A percentile compares a stretch with the other conserved stretches of the same genome.
Conservation (phyloP, 2,888 invertebrate species). For the Mechanitis mazaeus region DNA sequence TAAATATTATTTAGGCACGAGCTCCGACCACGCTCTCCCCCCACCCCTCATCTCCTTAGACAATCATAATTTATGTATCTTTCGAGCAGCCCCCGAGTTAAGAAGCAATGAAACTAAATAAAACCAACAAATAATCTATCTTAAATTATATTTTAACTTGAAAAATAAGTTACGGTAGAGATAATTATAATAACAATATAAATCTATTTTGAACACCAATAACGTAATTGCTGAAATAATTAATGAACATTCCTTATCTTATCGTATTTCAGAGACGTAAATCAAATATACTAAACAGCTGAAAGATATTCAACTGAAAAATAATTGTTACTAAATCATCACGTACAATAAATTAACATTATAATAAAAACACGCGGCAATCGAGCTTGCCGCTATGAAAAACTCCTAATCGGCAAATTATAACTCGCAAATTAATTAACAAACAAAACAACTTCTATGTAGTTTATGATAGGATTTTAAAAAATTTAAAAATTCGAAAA, state of each 20-base stretch:
- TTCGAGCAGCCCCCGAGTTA: conserved; percentile 37
- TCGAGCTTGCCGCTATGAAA: no score
- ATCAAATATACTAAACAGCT: conserved; percentile 39
- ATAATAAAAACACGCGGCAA: no score
- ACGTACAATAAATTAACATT: background rate
- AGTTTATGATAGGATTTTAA: no score
- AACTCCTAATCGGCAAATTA: no score
- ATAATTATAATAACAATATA: no score
- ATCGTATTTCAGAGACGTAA: conserved; percentile 40
- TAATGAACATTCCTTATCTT: conserved; percentile 35
- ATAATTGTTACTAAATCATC: background rate
- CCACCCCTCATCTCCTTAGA: conserved; percentile 64
- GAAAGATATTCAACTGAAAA: conserved; percentile 2
- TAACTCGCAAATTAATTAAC: no score
- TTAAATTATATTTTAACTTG: no score
- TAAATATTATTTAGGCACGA: conserved; percentile 71
- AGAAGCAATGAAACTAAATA: conserved; percentile 12
- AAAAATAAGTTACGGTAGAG: no score
- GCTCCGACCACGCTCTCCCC: conserved; percentile 62
- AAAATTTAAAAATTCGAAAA: no score
- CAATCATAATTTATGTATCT: conserved; percentile 66
- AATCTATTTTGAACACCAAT: background rate
- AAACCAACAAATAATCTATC: conserved; percentile 14
- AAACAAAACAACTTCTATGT: no score
- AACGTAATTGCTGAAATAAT: conserved; percentile 30